phyloP scores from a whole-genome alignment of 2,797 vertebrate genomes.

The Microctenopoma lineatum region DNA sequence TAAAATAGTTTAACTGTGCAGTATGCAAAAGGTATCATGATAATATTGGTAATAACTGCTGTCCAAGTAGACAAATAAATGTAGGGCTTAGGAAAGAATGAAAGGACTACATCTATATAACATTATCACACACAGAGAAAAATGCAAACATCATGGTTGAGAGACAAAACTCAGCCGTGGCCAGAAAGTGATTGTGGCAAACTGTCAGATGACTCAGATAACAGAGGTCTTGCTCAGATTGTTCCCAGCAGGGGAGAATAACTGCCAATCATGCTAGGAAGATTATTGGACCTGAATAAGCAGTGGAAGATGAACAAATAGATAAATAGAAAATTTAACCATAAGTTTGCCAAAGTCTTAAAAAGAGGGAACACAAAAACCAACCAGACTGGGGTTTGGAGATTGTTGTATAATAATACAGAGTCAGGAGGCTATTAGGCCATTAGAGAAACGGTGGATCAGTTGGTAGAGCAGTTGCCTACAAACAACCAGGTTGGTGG shows the following conservation, averaged over 20 bases:
- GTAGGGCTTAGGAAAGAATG: too few relatives aligned
- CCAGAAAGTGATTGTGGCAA: constrained; percentile 33
- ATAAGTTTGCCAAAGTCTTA: constrained; percentile 6
- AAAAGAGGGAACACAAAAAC: constrained; percentile 10
- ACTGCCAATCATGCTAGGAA: constrained; percentile 20
- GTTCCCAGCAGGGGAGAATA: constrained; percentile 16
- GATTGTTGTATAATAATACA: background rate
- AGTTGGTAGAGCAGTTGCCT: too few relatives aligned
- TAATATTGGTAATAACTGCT: background rate
- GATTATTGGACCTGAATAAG: constrained; percentile 5
- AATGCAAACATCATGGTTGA: background rate
- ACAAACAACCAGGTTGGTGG: too few relatives aligned
- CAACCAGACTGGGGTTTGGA: constrained; percentile 7
- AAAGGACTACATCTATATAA: too few relatives aligned
- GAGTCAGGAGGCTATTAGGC: background rate
- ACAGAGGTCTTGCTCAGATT: constrained; percentile 23
- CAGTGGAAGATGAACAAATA: constrained; percentile 8
- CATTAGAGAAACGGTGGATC: too few relatives aligned
- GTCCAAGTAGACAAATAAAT: background rate
- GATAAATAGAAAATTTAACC: background rate
- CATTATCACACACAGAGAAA: too few relatives aligned
- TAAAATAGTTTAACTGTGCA: too few relatives aligned
- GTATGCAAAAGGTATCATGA: too few relatives aligned
- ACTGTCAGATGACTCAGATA: constrained; percentile 36
- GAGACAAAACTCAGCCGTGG: constrained; percentile 2